phyloP scores from a whole-genome alignment of 2,888 invertebrate genomes.

The Tipula lateralis region DNA sequence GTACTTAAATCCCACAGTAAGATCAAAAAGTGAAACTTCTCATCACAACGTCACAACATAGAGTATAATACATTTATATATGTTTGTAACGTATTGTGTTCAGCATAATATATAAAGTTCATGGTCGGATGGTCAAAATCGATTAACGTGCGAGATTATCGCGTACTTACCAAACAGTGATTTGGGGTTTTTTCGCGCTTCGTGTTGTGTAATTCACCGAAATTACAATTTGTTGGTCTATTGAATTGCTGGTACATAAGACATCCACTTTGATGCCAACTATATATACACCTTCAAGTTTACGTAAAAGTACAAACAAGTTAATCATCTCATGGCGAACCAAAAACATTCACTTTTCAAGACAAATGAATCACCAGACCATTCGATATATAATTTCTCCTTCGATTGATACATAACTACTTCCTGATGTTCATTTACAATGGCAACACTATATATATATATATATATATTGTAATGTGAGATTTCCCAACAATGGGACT shows the following conservation, averaged over 20 bases:
- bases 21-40: neutral
- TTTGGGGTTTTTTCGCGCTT: neutral
- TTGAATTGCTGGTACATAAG: too few species aligned
- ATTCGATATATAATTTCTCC: neutral
- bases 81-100: neutral
- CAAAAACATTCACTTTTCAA: neutral
- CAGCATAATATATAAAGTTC: neutral
- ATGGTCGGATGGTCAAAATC: neutral
- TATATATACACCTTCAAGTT: too few species aligned
- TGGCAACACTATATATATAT: neutral
- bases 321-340: too few species aligned
- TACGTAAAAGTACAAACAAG: neutral
- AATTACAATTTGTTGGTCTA: neutral
- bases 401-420: neutral
- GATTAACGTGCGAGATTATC: neutral
- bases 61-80: neutral
- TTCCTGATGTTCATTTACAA: neutral
- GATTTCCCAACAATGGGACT: neutral
- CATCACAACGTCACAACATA: neutral
- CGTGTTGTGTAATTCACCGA: neutral
- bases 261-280: too few species aligned
- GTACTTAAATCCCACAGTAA: neutral
- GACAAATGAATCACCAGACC: neutral
- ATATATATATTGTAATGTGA: neutral
- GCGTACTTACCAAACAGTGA: neutral